Conservation (phyloP, 2,797 vertebrate species). For the Helostoma temminkii region DNA sequence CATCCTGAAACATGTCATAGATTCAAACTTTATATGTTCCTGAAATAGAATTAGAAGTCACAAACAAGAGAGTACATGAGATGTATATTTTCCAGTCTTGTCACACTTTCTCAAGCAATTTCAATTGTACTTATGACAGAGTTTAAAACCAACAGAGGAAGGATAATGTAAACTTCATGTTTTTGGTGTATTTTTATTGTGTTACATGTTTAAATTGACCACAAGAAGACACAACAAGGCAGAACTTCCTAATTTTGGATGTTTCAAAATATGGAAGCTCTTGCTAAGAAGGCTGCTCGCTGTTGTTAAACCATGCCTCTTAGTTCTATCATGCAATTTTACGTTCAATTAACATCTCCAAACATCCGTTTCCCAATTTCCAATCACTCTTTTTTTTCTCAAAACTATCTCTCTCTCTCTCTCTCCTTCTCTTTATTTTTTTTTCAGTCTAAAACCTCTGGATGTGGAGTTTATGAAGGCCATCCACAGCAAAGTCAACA, state of each 20-base stretch:
- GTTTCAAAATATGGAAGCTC: neutral
- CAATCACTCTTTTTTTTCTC: neutral
- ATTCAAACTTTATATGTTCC: too few relatives aligned
- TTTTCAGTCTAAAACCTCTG: conserved; percentile 86
- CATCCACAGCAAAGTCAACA: conserved; percentile 92
- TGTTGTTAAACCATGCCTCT: neutral
- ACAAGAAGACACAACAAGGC: neutral
- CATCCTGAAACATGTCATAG: neutral
- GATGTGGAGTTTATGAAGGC: conserved; percentile 93
- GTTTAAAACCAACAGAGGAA: too few relatives aligned
- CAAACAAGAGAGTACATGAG: too few relatives aligned
- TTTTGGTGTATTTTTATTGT: neutral
- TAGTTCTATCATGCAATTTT: neutral
- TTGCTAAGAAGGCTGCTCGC: neutral
- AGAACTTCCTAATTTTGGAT: conserved; percentile 23
- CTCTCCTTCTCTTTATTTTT: conserved; percentile 13
- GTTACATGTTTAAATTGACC: neutral
- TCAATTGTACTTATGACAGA: too few relatives aligned
- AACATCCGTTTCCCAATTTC: neutral
- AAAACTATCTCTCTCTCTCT: neutral
- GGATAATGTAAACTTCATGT: too few relatives aligned
- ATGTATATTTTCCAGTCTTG: too few relatives aligned
- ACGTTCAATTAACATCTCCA: neutral
- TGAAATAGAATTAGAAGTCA: too few relatives aligned
- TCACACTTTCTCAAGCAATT: too few relatives aligned